Percentiles rank a stretch among this genome's conserved stretches.
Evolutionary conservation across 53 echinoderm and acorn worm species (phyloP).

Genomic region (Crossaster papposus): DNA sequence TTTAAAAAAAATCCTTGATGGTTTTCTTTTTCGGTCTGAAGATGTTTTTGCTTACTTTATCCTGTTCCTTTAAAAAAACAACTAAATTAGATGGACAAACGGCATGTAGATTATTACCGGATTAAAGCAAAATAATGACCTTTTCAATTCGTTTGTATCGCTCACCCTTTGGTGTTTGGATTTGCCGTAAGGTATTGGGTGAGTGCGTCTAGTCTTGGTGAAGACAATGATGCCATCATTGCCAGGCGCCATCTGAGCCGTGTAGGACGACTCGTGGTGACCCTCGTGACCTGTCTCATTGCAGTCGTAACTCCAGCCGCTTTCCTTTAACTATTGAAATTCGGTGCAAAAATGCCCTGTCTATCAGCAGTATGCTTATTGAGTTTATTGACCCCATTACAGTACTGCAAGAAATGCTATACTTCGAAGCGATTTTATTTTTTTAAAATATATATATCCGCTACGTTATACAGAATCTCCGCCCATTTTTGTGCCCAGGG

Average conservation of each 20-base stretch:
- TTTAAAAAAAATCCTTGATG: too few relatives aligned
- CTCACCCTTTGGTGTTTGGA: slow-evolving; percentile 50
- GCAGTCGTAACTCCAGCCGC: slow-evolving; percentile 48
- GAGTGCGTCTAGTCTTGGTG: slow-evolving; percentile 50
- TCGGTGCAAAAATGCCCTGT: background rate
- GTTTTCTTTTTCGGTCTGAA: too few relatives aligned
- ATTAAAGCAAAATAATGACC: background rate
- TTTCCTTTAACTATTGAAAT: background rate
- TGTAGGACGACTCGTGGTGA: slow-evolving; percentile 29
- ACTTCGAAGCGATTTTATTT: too few relatives aligned
- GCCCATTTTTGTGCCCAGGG: background rate
- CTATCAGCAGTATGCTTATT: too few relatives aligned
- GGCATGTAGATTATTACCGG: too few relatives aligned
- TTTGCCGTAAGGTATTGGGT: slow-evolving; percentile 56
- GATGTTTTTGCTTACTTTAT: too few relatives aligned
- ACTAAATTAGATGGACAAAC: too few relatives aligned
- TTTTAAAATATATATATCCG: too few relatives aligned
- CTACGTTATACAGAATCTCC: too few relatives aligned
- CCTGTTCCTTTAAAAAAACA: too few relatives aligned
- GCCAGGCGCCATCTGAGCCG: slow-evolving; percentile 28
- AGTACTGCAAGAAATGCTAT: background rate
- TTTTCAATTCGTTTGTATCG: background rate
- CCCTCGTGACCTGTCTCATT: slow-evolving; percentile 64
- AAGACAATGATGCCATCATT: slow-evolving; percentile 52
- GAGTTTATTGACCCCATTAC: too few relatives aligned